Conservation (phyloP, 2,888 invertebrate species). For the Smittia sp. region DNA sequence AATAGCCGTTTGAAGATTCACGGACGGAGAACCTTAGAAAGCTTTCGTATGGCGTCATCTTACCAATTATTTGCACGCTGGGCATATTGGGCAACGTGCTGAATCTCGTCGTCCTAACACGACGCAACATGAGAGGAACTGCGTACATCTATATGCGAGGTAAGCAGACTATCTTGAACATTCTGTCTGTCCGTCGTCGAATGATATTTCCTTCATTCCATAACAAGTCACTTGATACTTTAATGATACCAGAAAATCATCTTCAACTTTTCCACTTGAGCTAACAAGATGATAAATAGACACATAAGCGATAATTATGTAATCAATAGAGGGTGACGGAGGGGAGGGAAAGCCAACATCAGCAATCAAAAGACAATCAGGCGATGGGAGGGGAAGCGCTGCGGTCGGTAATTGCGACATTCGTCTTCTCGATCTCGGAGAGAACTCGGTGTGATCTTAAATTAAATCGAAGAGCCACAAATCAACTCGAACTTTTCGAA, state of each 20-base stretch:
- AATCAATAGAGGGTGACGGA: background rate
- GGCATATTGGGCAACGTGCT: slow-evolving; percentile 76
- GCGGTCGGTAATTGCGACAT: too few species aligned
- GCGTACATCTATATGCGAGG: slow-evolving; percentile 79
- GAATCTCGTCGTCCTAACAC: slow-evolving; percentile 73
- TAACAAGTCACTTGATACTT: background rate
- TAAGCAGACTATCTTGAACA: slow-evolving; percentile 53
- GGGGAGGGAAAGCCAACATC: background rate
- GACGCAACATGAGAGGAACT: slow-evolving; percentile 73
- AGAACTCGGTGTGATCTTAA: too few species aligned
- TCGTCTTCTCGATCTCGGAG: too few species aligned
- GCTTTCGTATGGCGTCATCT: slow-evolving; percentile 64
- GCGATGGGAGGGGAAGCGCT: background rate
- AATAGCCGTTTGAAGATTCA: slow-evolving; percentile 56
- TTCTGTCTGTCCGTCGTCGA: too few species aligned
- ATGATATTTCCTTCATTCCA: too few species aligned
- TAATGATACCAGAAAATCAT: background rate
- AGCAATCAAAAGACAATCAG: background rate
- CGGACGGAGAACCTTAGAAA: slow-evolving; percentile 59
- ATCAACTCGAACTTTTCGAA: too few species aligned
- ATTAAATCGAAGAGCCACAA: too few species aligned
- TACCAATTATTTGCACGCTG: slow-evolving; percentile 67
- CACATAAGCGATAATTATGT: background rate
- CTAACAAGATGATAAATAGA: background rate
- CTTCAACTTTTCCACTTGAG: background rate